Base-by-base conservation (phyloP, 2,797 vertebrate species). In the Sebastes taczanowskii region DNA sequence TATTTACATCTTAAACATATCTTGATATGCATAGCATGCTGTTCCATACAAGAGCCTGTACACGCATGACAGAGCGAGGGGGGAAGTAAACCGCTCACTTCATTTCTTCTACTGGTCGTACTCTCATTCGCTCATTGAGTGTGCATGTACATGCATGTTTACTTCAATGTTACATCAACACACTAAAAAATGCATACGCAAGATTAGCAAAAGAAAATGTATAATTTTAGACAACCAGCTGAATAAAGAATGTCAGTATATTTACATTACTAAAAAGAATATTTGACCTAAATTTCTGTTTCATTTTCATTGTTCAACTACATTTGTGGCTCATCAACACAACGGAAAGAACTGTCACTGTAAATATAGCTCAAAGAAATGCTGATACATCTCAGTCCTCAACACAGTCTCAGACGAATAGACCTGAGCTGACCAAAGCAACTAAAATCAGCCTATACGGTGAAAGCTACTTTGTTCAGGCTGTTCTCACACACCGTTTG, bases 1-100 rank as follows among this genome's bases (percentile, higher is more conserved):
- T 91, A 91, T 92, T 94, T 91, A 93, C 86, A 93, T 90, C 82
- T 85, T 76, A 85, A 87, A 56, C 85, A 86, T 70, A 89, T 92
- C 85, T 91, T 76, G 58, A 88, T 83, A 91, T 91, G 89, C 88
- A 88, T 74, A 63, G 77, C 66, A 59, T 66, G 67, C 32, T 38
- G 35, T 63, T 77, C 34, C 70, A 42, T 30, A 66, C 32, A 59
- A 16, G 16, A 52, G 65, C 73, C 18, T 56, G 71, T 46, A 5
- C 32, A 58, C 66, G 73, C 79, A 82, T 74, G 52, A 84, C 80
- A 67, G 70, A 75, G 59, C 30, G 11, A 6, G n/a, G 22, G 30
- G 38, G 20, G 61, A 73, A 63, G 78, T 29, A 79, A 88, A 84
- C 74, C 7, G 60, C 61, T 74, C 4, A 2, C 68, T 66, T 85